Evolutionary conservation across 2,888 invertebrate species (phyloP).

Genomic region (Hoplodrina ambigua): DNA sequence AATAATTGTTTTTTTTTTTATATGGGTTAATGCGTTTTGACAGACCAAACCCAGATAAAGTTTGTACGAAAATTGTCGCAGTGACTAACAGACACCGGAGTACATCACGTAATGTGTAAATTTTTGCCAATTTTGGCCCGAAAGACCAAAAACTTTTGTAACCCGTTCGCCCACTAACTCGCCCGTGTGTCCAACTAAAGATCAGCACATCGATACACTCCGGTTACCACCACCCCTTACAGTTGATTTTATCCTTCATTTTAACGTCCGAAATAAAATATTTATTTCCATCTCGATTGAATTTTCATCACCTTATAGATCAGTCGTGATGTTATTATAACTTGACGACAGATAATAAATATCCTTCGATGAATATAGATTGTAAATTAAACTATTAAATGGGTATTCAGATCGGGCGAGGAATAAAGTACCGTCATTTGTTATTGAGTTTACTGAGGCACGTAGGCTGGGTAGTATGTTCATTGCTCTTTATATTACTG

Average conservation of each 20-base stretch:
- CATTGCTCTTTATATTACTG: slow-evolving; percentile 14
- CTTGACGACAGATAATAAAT: slow-evolving; percentile 66
- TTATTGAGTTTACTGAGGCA: slow-evolving; percentile 30
- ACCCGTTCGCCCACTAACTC: slow-evolving; percentile 12
- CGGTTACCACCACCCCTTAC: slow-evolving; percentile 76
- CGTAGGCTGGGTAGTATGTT: background rate
- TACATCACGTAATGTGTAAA: background rate
- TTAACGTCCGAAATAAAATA: slow-evolving; percentile 78
- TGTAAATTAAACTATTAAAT: slow-evolving; percentile 56
- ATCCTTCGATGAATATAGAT: slow-evolving; percentile 47
- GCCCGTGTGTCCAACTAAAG: slow-evolving; percentile 72
- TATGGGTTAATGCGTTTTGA: too few species aligned
- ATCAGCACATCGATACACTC: slow-evolving; percentile 80
- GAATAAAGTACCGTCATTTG: slow-evolving; percentile 47
- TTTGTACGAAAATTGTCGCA: too few species aligned
- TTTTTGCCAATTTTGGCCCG: background rate
- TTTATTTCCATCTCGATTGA: slow-evolving; percentile 81
- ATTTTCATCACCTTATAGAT: slow-evolving; percentile 80
- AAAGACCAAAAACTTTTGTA: background rate
- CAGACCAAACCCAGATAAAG: too few species aligned
- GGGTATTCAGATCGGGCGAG: slow-evolving; percentile 9
- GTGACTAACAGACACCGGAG: too few species aligned
- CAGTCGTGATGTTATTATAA: slow-evolving; percentile 71
- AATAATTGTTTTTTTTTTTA: too few species aligned
- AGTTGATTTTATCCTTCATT: slow-evolving; percentile 84